phyloP scores from a whole-genome alignment of 2,888 invertebrate species.

The Litoditis marina region DNA sequence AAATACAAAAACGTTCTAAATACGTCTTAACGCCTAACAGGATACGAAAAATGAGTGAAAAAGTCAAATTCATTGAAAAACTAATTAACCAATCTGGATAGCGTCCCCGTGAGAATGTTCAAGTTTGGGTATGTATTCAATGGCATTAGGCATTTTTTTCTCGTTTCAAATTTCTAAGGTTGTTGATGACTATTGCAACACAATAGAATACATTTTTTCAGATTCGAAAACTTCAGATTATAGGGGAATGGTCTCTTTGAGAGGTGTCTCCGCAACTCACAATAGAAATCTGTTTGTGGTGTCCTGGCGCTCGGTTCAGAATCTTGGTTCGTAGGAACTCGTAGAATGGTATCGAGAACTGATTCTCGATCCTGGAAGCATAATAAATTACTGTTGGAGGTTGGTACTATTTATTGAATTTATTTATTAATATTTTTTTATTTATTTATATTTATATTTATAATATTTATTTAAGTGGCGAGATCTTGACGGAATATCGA shows the following conservation, averaged over 20 bases:
- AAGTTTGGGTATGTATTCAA: too few relatives aligned
- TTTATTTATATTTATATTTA: background rate
- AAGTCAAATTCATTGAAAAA: too few relatives aligned
- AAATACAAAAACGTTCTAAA: too few relatives aligned
- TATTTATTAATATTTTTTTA: background rate
- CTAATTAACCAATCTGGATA: too few relatives aligned
- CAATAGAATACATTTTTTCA: background rate
- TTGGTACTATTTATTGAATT: background rate
- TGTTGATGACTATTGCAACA: too few relatives aligned
- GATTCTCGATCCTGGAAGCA: conserved; percentile 18
- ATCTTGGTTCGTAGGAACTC: background rate
- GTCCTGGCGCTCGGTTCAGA: conserved; percentile 18
- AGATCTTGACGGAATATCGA: too few relatives aligned
- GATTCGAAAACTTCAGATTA: background rate
- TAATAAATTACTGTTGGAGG: too few relatives aligned
- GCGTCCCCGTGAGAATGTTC: too few relatives aligned
- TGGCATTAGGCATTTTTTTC: too few relatives aligned
- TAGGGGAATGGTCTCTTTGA: background rate
- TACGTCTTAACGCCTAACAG: too few relatives aligned
- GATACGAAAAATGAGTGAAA: too few relatives aligned
- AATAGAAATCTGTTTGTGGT: conserved; percentile 46
- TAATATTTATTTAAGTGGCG: background rate
- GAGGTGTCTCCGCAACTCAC: conserved; percentile 24
- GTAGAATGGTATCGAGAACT: conserved; percentile 14
- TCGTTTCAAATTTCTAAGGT: too few relatives aligned